Evolutionary conservation across 2,797 vertebrate genomes (phyloP), one percentile per base, ranked within the genome.

Genomic region (Rachycentron canadum): DNA sequence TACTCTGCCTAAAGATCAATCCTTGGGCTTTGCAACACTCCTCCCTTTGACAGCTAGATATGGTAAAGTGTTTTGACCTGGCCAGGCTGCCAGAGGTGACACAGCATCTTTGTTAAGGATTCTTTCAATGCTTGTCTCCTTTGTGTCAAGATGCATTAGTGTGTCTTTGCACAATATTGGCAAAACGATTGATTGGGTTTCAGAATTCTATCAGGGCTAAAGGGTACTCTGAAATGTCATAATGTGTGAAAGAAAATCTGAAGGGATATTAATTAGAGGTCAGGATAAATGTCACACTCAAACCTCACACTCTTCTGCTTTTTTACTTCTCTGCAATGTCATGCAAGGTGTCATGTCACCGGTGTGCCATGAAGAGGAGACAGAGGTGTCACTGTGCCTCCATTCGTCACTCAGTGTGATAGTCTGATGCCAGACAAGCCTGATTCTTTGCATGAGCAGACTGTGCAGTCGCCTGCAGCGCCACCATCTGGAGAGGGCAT

Each of bases 161-260:
- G 38, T 61, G 82, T 66, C 83, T 90, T 91, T 80, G 75, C 60
- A 43, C 68, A 25, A 61, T 92, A 93, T 92, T 82, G 89, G 85
- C 86, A 91, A 87, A 84, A 71, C 76, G 82, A 88, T 93, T 81
- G 79, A 86, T 92, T 69, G 40, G 28, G 59, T 75, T 83, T 89
- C 66, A 72, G 84, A 78, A 81, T 86, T 73, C 61, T 45, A 38
- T 50, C 49, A 66, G 63, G 59, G 77, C 73, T 79, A 32, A 34
- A 32, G 32, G 64, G 68, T 75, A 53, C 72, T 74, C 67, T 56
- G 66, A 88, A 88, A 91, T 89, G 86, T 89, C 87, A 84, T 52
- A 17, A 21, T 21, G 62, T 78, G 73, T 59, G 50, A 62, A 57
- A 23, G 79, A 57, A 74, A 25, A 41, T 63, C 81, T 76, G 71